Evolutionary conservation across 1,140 invertebrate genomes (phyloP).

Genomic region (Zophobas morio): DNA sequence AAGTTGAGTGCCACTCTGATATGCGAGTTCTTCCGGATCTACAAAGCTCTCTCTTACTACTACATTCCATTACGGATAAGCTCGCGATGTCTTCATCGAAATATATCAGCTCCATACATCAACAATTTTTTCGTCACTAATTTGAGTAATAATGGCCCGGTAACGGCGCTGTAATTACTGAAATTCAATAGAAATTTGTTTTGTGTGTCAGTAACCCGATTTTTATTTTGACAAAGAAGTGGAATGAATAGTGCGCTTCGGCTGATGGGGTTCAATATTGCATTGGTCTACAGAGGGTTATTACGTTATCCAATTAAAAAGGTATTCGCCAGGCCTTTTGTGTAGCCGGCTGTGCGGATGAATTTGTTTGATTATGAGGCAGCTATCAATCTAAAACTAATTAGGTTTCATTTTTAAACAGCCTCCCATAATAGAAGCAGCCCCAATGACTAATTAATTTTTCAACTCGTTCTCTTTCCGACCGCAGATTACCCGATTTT

Average conservation of each 20-base stretch:
- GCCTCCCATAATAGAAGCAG: slow-evolving; percentile 50
- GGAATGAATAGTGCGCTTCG: slow-evolving; percentile 22
- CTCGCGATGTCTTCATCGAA: slow-evolving; percentile 63
- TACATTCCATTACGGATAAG: slow-evolving; percentile 64
- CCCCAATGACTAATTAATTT: slow-evolving; percentile 57
- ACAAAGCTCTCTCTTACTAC: slow-evolving; percentile 54
- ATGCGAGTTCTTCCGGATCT: slow-evolving; percentile 64
- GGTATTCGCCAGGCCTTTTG: slow-evolving; percentile 52
- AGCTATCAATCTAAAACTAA: slow-evolving; percentile 59
- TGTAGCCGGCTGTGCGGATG: slow-evolving; percentile 47
- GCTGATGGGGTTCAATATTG: slow-evolving; percentile 39
- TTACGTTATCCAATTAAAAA: slow-evolving; percentile 55
- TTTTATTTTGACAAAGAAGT: slow-evolving; percentile 31
- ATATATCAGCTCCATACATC: slow-evolving; percentile 45
- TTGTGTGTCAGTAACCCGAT: background rate
- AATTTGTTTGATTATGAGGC: slow-evolving; percentile 56
- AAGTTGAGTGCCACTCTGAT: slow-evolving; percentile 67
- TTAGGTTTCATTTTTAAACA: slow-evolving; percentile 59
- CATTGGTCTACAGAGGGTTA: slow-evolving; percentile 43
- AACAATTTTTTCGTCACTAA: slow-evolving; percentile 37
- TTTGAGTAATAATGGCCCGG: slow-evolving; percentile 25
- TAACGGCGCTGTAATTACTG: slow-evolving; percentile 4
- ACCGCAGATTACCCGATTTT: slow-evolving; percentile 47
- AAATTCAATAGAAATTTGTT: slow-evolving; percentile 27
- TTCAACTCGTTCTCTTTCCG: slow-evolving; percentile 53